Base-by-base conservation (phyloP, 2,888 invertebrate genomes). In the Diloba caeruleocephala region DNA sequence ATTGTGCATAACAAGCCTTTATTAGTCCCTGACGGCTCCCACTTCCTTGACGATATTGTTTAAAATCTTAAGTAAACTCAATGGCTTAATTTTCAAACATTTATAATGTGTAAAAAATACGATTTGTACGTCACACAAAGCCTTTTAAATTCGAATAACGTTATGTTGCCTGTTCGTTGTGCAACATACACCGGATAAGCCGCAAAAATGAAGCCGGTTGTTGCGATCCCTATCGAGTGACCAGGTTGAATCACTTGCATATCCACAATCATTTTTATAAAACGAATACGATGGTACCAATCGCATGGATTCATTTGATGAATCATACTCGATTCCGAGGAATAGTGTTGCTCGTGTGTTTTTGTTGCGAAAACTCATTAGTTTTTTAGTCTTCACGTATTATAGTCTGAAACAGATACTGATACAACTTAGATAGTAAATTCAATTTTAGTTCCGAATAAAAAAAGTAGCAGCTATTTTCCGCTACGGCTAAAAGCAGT, bases 1-100 rank as follows among this genome's bases (percentile, higher is more conserved):
- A 87, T 90, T 90, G 85, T 87, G 88, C 84, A 90, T 89, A 91
- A 92, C 89, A 85, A 89, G 87, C 78, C 85, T 89, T 90, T 90
- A 92, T 91, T 91, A 84, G 87, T 83, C 81, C 82, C 79, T 79
- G 82, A 78, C 80, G 77, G 76, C 77, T 66, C 71, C 50, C 51
- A 77, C 79, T 83, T 80, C 82, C 83, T 79, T 61, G 72, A 76
- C 69, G 61, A 53, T 58, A 58, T 54, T 80, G 67, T 56, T 75
- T 82, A 71, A 31, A 53, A 50, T 74, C 74, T 76, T 74, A 72
- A 60, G 61, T 56, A 55, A 62, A 50, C 49, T 53, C 33, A 42
- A 31, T 25, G 17, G n/a, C 13, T 17, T 14, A 4, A 10, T 44
- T 48, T 52, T 36, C 1, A 12, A 29, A 17, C 19, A 21, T 32